Evolutionary conservation across 2,797 vertebrate genomes (phyloP), one percentile per base, ranked within the genome.

Genomic region (Semaprochilodus insignis): DNA sequence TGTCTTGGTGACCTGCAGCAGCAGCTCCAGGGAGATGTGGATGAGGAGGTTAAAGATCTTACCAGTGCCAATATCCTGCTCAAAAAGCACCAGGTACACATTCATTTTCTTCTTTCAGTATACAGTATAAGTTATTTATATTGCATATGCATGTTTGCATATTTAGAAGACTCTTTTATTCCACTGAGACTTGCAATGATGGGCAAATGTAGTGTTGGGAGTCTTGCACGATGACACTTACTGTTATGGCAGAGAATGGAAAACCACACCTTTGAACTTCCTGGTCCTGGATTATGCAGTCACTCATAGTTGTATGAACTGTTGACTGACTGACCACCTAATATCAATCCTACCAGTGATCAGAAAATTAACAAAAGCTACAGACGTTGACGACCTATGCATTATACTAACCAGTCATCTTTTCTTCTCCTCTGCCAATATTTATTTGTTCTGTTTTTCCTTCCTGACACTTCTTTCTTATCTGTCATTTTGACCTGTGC

Each of bases 61-160:
- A 97, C 96, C 0, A 96, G 95, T 3, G 97, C 97, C 91, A 99
- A 98, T 89, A 95, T 97, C 88, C 93, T 96, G 88, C 93, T 99
- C 54, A 97, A 97, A 90, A 99, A 97, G 86, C 93, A 99, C 87
- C 97, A 93, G 96, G 98, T 96, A 67, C 62, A 90, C 51, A 31
- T 63, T 54, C 48, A 19, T 48, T 21, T 31, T 40, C 54, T 65
- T 31, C 6, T 31, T 67, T 73, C 8, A 70, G 48, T 55, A 71
- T 31, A 31, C 31, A 31, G 31, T n/a, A 5, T 0, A 4, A 16
- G 23, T 16, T 25, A 57, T 36, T 71, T 55, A 25, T 21, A 3
- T 57, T 17, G 27, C 6, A 25, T 72, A 17, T 4, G 1, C 31
- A 10, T 4, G 19, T 57, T 57, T 21, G 6, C 5, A 19, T 55